Evolutionary conservation across 1,140 invertebrate species (phyloP), one percentile per base, ranked within the genome.

Genomic region (Diorhabda carinulata): DNA sequence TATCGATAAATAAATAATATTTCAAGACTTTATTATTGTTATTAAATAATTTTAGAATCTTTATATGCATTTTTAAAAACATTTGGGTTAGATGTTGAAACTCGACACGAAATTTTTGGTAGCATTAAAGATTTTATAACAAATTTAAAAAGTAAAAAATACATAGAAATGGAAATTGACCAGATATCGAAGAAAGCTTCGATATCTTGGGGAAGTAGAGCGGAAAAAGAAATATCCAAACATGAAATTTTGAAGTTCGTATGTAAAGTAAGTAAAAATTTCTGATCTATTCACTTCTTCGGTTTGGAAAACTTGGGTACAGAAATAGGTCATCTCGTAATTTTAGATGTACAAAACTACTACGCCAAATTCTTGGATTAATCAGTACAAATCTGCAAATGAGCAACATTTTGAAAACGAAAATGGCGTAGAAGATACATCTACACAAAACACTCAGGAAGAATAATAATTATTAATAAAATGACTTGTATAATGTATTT

Each of bases 181-280:
- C 52, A 63, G 41, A 43, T 70, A 45, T 69, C 73, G 2, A 71
- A 72, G 68, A 72, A 69, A 61, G 57, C 65, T 7, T 66, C 60
- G 6, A 73, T 74, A 47, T 66, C 61, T 60, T 78, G 77, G 77
- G 77, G 77, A 5, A 9, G 61, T 8, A 70, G 71, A 65, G 72
- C 77, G 5, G 76, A 78, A 68, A 73, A 65, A 61, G 76, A 77
- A 69, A 73, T 78, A 57, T 77, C 74, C 6, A 77, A 77, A 69
- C 70, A 68, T 43, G 68, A 71, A 43, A 57, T 78, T 61, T 71
- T 78, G 45, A 67, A 77, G 6, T 77, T 78, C 68, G 77, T 78
- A 7, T 76, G 75, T 60, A 74, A 76, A 63, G 77, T 77, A 72
- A 67, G 67, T 63, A 45, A 57, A 44, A 4, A 5, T 25, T 25